These are phyloP conservation scores for Euglossa dilemma DNA, from an alignment of 1,140 invertebrate genomes.

Conservation along the genomic window DNA sequence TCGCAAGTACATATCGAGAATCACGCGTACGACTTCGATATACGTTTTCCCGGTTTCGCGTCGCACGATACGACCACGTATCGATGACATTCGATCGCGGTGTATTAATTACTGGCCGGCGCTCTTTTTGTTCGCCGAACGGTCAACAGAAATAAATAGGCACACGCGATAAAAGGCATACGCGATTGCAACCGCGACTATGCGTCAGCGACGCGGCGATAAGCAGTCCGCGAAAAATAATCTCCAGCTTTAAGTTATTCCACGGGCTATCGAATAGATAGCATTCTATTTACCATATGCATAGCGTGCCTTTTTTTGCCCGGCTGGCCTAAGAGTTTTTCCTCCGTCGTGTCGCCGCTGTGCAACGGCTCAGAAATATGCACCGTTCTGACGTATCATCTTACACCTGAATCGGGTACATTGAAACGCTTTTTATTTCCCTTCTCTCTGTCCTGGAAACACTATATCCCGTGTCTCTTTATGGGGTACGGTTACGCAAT, in stretches of 20 bases:
- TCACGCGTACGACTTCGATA: constrained; percentile 13
- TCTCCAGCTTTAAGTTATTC: neutral
- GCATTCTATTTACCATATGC: neutral
- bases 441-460: constrained; percentile 22
- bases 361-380: neutral
- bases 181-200: constrained; percentile 15
- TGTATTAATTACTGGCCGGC: constrained; percentile 60
- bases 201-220: constrained; percentile 45
- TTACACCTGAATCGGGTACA: constrained; percentile 34
- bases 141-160: constrained; percentile 49
- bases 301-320: neutral
- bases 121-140: constrained; percentile 31
- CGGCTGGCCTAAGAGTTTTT: neutral
- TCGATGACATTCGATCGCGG: constrained; percentile 54
- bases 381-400: constrained; percentile 9
- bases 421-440: constrained; percentile 12
- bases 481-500: constrained; percentile 46
- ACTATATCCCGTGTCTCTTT: constrained; percentile 26
- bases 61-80: constrained; percentile 32
- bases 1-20: neutral
- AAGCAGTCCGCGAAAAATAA: constrained; percentile 26
- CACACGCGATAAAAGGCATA: constrained; percentile 35
- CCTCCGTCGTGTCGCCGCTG: neutral
- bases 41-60: neutral
- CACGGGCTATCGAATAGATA: neutral